These are phyloP conservation scores for Triops longicaudatus DNA, from an alignment of 1,140 invertebrate species.

Conservation along the genomic window DNA sequence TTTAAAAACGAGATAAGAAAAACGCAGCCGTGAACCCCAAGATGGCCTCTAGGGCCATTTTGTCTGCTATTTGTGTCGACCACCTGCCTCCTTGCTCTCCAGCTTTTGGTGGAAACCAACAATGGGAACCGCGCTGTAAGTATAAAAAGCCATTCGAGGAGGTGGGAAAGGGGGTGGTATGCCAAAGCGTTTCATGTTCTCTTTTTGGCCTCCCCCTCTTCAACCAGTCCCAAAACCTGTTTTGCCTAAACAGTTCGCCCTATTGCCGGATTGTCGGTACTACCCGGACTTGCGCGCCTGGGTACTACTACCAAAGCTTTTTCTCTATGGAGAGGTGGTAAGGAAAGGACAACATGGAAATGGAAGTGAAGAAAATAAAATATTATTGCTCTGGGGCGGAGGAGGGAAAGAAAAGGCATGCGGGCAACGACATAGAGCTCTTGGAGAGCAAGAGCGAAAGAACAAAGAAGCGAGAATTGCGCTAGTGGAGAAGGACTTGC, in stretches of 20 bases:
- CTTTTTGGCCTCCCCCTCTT: background rate
- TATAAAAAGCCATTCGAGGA: background rate
- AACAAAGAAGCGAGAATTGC: background rate
- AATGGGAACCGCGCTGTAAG: background rate
- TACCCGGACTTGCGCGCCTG: background rate
- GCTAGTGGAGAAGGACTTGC: background rate
- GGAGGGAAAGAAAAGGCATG: background rate
- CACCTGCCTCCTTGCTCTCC: background rate
- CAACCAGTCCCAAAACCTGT: background rate
- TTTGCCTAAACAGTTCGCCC: constrained; percentile 5
- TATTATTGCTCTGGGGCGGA: constrained; percentile 1
- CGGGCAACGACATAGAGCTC: constrained; percentile 4
- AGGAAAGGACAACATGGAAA: too few relatives aligned
- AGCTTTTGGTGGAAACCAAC: background rate
- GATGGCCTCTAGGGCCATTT: constrained; percentile 10
- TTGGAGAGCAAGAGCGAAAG: background rate
- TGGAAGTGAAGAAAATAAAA: background rate
- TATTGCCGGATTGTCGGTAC: background rate
- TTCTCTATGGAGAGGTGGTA: too few relatives aligned
- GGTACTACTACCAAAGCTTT: too few relatives aligned
- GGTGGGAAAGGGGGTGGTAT: background rate
- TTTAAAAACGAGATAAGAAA: too few relatives aligned
- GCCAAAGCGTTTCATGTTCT: background rate
- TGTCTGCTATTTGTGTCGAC: constrained; percentile 5
- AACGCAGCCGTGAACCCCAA: background rate